Evolutionary conservation across 2,888 invertebrate genomes (phyloP).

Genomic region (Meta bourneti): DNA sequence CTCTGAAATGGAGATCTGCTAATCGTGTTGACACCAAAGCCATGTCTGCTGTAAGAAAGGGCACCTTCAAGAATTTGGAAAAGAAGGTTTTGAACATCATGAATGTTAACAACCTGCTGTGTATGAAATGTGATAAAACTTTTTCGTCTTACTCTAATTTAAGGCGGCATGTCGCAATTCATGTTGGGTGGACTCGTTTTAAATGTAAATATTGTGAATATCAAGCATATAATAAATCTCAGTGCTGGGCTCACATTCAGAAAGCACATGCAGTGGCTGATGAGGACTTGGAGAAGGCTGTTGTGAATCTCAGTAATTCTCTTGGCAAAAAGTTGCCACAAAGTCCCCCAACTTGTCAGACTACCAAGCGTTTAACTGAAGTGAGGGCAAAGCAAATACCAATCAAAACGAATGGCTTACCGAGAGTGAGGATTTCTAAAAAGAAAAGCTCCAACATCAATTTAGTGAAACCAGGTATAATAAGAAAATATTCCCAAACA

Average conservation of each 20-base stretch:
- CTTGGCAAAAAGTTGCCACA: neutral
- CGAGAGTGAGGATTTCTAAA: constrained; percentile 47
- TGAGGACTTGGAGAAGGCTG: constrained; percentile 53
- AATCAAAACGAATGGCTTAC: constrained; percentile 9
- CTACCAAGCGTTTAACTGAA: constrained; percentile 2
- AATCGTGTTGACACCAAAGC: constrained; percentile 49
- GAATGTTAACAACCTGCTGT: constrained; percentile 79
- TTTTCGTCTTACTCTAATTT: constrained; percentile 83
- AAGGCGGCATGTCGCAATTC: constrained; percentile 86
- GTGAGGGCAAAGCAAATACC: constrained; percentile 21
- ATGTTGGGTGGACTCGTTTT: constrained; percentile 88
- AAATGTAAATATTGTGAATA: constrained; percentile 86
- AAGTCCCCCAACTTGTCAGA: no score
- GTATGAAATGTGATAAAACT: constrained; percentile 79
- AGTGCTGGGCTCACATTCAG: constrained; percentile 71
- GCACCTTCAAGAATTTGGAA: constrained; percentile 59
- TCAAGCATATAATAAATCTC: constrained; percentile 75
- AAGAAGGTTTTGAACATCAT: constrained; percentile 79
- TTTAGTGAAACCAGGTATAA: neutral
- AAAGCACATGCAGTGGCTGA: constrained; percentile 60
- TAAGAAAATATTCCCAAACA: neutral
- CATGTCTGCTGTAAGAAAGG: constrained; percentile 9
- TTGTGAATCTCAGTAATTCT: constrained; percentile 37
- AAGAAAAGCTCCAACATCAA: constrained; percentile 11
- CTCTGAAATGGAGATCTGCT: constrained; percentile 72